phyloP scores from a whole-genome alignment of 2,113 vertebrate genomes.

The Melanostigma gelatinosum region DNA sequence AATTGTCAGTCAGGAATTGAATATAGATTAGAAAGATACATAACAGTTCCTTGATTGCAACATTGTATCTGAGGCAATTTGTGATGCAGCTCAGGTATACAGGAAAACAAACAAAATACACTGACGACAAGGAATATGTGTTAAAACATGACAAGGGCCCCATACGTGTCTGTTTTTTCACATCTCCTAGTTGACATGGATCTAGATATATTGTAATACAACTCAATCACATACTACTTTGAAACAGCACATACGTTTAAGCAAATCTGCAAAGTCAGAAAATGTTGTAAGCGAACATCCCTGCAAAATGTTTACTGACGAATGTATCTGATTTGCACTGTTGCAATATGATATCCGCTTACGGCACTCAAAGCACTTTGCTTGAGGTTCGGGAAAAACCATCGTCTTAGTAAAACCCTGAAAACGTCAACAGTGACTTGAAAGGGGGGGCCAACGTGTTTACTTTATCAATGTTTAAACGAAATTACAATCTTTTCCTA shows the following conservation, averaged over 20 bases:
- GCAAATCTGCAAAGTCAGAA: no score
- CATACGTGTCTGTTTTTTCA: background rate
- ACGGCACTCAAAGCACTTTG: background rate
- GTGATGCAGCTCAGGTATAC: background rate
- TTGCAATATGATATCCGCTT: background rate
- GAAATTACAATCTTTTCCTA: background rate
- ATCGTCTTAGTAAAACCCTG: no score
- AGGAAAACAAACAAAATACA: background rate
- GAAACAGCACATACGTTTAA: background rate
- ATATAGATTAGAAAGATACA: slow-evolving; percentile 5
- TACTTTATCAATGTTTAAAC: background rate
- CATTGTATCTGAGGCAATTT: slow-evolving; percentile 20
- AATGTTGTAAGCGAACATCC: background rate
- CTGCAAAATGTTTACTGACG: background rate
- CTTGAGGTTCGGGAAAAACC: background rate
- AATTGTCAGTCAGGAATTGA: slow-evolving; percentile 5
- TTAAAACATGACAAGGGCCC: background rate
- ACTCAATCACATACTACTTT: no score
- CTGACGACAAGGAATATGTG: background rate
- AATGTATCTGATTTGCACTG: background rate
- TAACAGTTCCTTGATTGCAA: background rate
- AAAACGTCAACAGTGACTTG: no score
- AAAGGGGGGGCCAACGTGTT: no score
- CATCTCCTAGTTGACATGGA: background rate
- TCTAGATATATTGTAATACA: background rate